Evolutionary conservation across 2,888 invertebrate species (phyloP).

Genomic region (Mesoligia furuncula): DNA sequence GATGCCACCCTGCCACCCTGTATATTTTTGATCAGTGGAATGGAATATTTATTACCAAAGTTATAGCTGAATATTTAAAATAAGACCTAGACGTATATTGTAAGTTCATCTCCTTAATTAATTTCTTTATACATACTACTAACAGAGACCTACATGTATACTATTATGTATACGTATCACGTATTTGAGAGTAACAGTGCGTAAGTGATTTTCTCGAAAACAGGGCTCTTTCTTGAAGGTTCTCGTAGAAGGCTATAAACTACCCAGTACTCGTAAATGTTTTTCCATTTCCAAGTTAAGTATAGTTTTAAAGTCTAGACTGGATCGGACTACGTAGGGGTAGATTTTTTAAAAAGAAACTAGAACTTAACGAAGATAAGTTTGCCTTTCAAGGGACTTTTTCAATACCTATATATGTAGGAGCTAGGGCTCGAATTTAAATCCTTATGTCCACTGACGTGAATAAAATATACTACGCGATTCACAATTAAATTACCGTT

Average conservation of each 20-base stretch:
- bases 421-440: too few relatives aligned
- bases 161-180: not conserved
- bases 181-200: not conserved
- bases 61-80: not conserved
- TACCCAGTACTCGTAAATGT: not conserved
- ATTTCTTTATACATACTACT: not conserved
- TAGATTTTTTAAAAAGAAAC: not conserved
- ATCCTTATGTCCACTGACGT: not conserved
- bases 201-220: not conserved
- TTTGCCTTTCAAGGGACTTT: not conserved
- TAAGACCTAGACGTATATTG: not conserved
- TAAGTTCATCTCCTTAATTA: not conserved
- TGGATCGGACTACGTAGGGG: not conserved
- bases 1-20: too few relatives aligned
- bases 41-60: not conserved
- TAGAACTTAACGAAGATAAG: not conserved
- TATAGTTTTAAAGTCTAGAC: not conserved
- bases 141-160: not conserved
- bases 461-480: not conserved
- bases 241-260: not conserved
- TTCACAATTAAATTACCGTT: not conserved
- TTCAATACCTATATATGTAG: not conserved
- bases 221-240: not conserved
- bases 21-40: not conserved
- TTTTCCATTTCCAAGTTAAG: not conserved